Evolutionary conservation across 2,797 vertebrate genomes (phyloP).

Genomic region (Brachyalestes nurse): DNA sequence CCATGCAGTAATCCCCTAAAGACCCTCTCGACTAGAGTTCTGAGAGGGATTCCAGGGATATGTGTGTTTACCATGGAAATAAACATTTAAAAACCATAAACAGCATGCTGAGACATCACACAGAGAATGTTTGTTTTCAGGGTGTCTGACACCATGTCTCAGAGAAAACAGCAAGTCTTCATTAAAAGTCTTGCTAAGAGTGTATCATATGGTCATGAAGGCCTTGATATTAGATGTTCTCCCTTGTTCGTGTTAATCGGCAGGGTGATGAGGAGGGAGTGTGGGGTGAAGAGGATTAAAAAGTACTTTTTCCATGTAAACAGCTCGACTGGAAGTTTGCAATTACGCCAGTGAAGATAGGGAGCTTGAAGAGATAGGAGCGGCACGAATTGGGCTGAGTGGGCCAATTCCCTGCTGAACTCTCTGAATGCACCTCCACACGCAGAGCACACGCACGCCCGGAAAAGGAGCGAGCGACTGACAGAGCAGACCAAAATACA

Average conservation of each 20-base stretch:
- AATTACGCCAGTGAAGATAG: constrained; percentile 77
- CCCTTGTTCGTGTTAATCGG: background rate
- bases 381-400: constrained; percentile 69
- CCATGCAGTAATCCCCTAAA: constrained; percentile 32
- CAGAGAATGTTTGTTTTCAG: constrained; percentile 46
- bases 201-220: background rate
- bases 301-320: constrained; percentile 62
- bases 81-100: constrained; percentile 36
- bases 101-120: constrained; percentile 41
- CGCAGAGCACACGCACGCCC: constrained; percentile 74
- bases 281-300: constrained; percentile 53
- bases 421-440: constrained; percentile 75
- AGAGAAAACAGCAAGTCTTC: constrained; percentile 21
- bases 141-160: constrained; percentile 23
- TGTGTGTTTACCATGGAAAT: constrained; percentile 34
- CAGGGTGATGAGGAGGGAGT: background rate
- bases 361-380: constrained; percentile 68
- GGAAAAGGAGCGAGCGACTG: constrained; percentile 24
- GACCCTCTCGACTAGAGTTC: background rate
- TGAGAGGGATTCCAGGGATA: constrained; percentile 15
- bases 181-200: constrained; percentile 5
- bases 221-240: constrained; percentile 1
- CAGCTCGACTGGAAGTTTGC: constrained; percentile 78
- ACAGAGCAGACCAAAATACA: background rate
- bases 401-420: constrained; percentile 70